Base-by-base conservation (phyloP, 2,888 invertebrate species). In the Macrophya alboannulata region DNA sequence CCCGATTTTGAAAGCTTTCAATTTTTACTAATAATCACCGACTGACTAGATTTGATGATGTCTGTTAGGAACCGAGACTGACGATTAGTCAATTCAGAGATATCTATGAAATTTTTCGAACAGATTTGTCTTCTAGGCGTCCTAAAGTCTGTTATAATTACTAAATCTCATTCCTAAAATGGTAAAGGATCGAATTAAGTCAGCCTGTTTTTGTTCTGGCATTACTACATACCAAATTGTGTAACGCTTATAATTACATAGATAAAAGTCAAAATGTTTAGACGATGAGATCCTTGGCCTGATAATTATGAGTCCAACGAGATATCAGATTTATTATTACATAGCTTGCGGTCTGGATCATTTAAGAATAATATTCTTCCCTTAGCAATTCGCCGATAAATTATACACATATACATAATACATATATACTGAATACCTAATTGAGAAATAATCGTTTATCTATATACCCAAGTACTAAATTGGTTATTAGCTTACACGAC, bases 341-440 rank as follows among this genome's bases (percentile, higher is more conserved):
- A 25, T 25, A 62, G 62, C 62, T 62, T 25, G 21, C 21, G 37
- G 68, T 68, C 68, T 68, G 68, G 37, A 68, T 68, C 31, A 17
- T 68, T 37, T 10, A 68, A 37, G 68, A 68, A 37, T 68, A 37
- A 68, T 62, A 8, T n/a, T 68, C 68, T 37, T 37, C 17, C 37
- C 37, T 37, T 68, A 68, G 68, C 68, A 68, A 68, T 68, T 68
- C 68, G 68, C 68, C 68, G 68, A 68, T 68, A 68, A 68, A 68
- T 68, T 68, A 68, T 68, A 62, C 21, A 62, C 12, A 62, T 31
- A 68, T 37, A 68, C 48, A 48, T 37, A 68, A 68, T 17, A 31
- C 10, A 68, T 3, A 3, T 31, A 62, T 62, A 21, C 10, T 31
- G 25, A 25, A 25, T 68, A 68, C 6, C 9, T 62, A 62, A 15